Evolutionary conservation across 37 sponge, comb jelly and placozoan species (phyloP).

Genomic region (Amphimedon queenslandica): DNA sequence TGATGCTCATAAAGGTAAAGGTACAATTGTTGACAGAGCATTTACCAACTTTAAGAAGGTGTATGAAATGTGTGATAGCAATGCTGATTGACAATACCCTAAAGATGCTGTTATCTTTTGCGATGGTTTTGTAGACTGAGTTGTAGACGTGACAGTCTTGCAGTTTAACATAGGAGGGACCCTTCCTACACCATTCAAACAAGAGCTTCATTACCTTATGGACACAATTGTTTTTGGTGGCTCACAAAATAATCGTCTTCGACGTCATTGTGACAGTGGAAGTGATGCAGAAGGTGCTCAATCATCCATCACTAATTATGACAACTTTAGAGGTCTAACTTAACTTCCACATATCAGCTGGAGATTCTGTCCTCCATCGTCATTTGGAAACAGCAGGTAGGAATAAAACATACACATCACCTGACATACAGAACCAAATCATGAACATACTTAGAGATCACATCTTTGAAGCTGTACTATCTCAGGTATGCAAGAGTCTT

Average conservation of each 20-base stretch:
- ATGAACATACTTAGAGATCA: conserved; percentile 12
- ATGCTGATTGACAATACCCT: conserved; percentile 39
- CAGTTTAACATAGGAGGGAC: not conserved
- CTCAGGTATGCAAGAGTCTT: not conserved
- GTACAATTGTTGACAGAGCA: conserved; percentile 22
- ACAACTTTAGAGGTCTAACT: conserved; percentile 20
- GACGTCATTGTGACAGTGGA: conserved; percentile 18
- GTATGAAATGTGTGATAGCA: conserved; percentile 17
- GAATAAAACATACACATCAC: conserved; percentile 32
- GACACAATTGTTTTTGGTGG: conserved; percentile 30
- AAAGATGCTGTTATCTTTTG: conserved; percentile 34
- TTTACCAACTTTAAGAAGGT: conserved; percentile 39
- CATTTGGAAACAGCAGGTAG: conserved; percentile 15
- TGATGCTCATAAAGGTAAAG: conserved; percentile 19
- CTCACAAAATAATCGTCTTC: conserved; percentile 17
- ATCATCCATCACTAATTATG: not conserved
- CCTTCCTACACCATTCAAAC: conserved; percentile 5
- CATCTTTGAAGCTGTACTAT: not conserved
- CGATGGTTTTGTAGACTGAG: conserved; percentile 43
- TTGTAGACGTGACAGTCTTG: conserved; percentile 18
- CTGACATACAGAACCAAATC: conserved; percentile 11
- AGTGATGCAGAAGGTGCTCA: not conserved
- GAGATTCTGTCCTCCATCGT: conserved; percentile 20
- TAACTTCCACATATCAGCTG: conserved; percentile 13
- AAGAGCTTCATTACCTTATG: conserved; percentile 19